These are phyloP conservation scores for Cryptomyrus ogoouensis DNA, from an alignment of 2,113 vertebrate genomes.

Conservation along the genomic window DNA sequence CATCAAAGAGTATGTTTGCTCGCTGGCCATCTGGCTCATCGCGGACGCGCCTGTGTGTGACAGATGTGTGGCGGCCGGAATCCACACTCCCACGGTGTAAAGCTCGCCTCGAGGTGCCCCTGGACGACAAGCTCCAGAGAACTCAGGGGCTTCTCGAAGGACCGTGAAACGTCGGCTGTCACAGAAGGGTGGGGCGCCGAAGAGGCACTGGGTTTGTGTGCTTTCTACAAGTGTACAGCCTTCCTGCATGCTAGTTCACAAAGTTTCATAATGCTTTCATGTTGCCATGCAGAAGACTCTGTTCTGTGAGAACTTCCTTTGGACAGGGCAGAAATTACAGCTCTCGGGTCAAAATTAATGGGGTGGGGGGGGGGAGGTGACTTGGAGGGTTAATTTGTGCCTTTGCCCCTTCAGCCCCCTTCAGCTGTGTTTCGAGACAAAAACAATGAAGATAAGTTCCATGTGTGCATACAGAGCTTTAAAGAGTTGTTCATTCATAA, in stretches of 20 bases:
- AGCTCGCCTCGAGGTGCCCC: not conserved
- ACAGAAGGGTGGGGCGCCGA: not conserved
- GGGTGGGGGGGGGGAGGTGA: not conserved
- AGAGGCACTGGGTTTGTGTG: not conserved
- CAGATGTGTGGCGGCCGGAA: not conserved
- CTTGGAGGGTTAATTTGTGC: not conserved
- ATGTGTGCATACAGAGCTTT: not conserved
- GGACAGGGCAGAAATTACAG: not conserved
- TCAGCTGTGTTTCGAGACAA: not conserved
- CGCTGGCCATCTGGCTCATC: not conserved
- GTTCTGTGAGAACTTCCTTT: not conserved
- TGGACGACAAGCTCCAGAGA: not conserved
- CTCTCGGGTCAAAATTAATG: not conserved
- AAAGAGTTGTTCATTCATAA: not conserved
- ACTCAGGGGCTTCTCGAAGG: not conserved
- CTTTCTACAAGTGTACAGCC: not conserved
- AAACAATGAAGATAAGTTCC: not conserved
- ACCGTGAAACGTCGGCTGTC: not conserved
- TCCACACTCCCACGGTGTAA: not conserved
- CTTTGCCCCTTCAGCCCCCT: not conserved
- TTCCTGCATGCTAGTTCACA: not conserved
- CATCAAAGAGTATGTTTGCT: not conserved
- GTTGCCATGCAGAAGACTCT: not conserved
- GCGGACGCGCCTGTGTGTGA: not conserved
- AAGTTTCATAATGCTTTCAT: not conserved